Evolutionary conservation across 2,113 vertebrate species (phyloP).

Genomic region (Calidris pugnax): DNA sequence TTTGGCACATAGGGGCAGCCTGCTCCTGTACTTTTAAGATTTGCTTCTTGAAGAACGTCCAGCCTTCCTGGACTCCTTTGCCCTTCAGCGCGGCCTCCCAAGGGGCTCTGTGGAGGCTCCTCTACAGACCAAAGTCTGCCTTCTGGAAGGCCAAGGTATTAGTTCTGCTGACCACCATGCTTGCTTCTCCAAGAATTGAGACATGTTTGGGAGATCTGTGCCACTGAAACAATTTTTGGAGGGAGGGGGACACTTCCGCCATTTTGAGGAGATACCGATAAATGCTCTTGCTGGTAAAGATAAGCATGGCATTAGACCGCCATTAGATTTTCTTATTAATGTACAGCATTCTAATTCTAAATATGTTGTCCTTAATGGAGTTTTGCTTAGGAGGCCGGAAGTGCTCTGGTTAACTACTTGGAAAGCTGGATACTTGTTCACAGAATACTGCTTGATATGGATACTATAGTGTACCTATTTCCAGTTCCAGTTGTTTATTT

Average conservation of each 20-base stretch:
- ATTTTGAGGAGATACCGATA: not conserved
- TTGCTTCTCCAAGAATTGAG: not conserved
- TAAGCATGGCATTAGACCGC: rapidly evolving
- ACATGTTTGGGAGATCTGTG: not conserved
- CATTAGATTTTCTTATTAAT: not conserved
- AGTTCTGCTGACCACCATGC: not conserved
- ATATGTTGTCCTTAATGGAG: not conserved
- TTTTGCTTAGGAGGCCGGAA: not conserved
- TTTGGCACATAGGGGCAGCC: not conserved
- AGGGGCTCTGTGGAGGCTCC: not conserved
- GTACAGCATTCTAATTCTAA: not conserved
- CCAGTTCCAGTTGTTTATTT: not conserved
- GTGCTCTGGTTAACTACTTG: not conserved
- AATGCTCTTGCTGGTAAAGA: not conserved
- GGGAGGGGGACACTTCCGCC: not conserved
- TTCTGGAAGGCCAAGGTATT: rapidly evolving
- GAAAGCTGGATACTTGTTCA: not conserved
- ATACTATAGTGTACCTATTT: not conserved
- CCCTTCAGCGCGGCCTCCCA: not conserved
- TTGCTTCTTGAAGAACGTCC: not conserved
- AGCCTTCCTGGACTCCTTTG: not conserved
- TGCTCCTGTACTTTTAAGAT: not conserved
- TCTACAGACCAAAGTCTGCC: not conserved
- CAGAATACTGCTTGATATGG: not conserved
- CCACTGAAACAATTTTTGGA: not conserved